Conservation (phyloP, 2,797 vertebrate genomes). For the Hydrolagus colliei region DNA sequence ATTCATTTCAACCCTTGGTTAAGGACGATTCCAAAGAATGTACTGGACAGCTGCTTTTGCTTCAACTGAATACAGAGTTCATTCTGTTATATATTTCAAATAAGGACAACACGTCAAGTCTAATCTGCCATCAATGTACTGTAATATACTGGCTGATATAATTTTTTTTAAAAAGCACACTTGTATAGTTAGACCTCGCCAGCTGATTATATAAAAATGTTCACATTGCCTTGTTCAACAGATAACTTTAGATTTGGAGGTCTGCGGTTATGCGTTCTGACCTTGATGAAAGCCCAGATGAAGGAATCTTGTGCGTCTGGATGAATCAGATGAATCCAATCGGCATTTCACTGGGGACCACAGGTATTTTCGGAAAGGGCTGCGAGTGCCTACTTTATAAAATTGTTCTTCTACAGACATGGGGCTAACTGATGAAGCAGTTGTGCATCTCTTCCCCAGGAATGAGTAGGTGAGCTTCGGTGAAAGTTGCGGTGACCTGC, state of each 20-base stretch:
- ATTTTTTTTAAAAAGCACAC: neutral
- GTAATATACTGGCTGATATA: neutral
- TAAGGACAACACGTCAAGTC: neutral
- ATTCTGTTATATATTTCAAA: neutral
- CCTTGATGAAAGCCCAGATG: neutral
- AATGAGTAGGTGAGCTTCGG: neutral
- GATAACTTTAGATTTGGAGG: neutral
- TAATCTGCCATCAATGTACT: neutral
- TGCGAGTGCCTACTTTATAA: constrained; percentile 15
- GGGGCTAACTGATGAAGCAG: neutral
- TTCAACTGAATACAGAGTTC: neutral
- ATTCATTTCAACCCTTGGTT: neutral
- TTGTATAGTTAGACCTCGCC: neutral
- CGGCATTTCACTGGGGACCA: neutral
- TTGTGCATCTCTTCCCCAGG: neutral
- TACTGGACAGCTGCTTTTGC: too few species aligned
- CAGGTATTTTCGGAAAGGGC: constrained; percentile 3
- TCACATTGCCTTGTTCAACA: neutral
- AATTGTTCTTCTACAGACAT: constrained; percentile 11
- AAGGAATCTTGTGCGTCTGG: neutral
- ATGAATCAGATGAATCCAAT: neutral
- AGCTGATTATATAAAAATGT: neutral
- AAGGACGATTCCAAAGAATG: neutral
- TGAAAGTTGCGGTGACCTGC: neutral
- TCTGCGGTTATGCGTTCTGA: neutral